Evolutionary conservation across 2,888 invertebrate species (phyloP), one percentile per base, ranked within the genome.

Genomic region (Tuberolachnus salignus): DNA sequence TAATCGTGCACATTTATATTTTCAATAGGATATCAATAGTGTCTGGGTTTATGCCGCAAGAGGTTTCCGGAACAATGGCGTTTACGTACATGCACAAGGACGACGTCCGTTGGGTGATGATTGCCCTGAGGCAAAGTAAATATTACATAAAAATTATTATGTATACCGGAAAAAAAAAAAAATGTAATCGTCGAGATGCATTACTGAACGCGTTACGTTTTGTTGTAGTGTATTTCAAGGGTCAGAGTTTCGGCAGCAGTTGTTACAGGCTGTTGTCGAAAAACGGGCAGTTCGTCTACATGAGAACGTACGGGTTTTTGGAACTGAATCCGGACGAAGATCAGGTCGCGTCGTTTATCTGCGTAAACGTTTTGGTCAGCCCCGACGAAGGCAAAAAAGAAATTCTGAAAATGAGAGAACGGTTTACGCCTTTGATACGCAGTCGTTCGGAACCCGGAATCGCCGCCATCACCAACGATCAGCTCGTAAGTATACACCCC

Each of bases 81-180:
- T 97, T 96, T 86, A 90, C 91, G 78, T 95, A 92, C 85, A 95
- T 97, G 92, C 94, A 94, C 86, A 90, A 91, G 84, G 94, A 95
- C 83, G 95, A 96, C 87, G 92, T 93, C 2, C 90, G 92, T 83
- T 94, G 94, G 92, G 93, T 94, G 0, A 91, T 94, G 85, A 92
- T 94, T 84, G 94, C 94, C 0, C 88, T 95, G 80, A 88, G 93
- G 83, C 93, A 94, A 87, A 95, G 92, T 92, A 86, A 42, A 34
- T 63, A 44, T 53, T 11, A 19, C 10, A 70, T 72, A 23, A 34
- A 34, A 10, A n/a, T 61, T 14, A 59, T 34, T n/a, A 34, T n/a
- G n/a, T n/a, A 61, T 26, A 59, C 59, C n/a, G 16, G n/a, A 19
- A 53, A 11, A 3, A n/a, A 53, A n/a, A 53, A 19, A 19, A 53